Evolutionary conservation across 2,113 vertebrate genomes (phyloP), one percentile per base, ranked within the genome.

Genomic region (Rallus limicola): DNA sequence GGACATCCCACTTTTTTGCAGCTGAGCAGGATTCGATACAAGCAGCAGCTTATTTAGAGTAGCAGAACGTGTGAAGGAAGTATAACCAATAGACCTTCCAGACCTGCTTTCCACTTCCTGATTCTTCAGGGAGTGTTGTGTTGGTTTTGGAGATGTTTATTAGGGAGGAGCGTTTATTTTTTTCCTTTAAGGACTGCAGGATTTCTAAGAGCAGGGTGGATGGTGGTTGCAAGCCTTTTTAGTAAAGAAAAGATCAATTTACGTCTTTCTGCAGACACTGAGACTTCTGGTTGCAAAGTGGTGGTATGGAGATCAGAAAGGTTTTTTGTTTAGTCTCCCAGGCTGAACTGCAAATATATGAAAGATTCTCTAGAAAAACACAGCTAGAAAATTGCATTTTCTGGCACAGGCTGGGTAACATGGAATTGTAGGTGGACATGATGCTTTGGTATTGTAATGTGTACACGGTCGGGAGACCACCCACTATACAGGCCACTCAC

Each of bases 121-220:
- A 68, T 91, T 93, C 78, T 89, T 50, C 62, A 59, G 84, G 77
- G 83, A 92, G 70, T 82, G 81, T 72, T 91, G 64, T 82, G 86
- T 95, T 93, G 70, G 14, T 95, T 96, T 94, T 92, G 91, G 96
- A 94, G 77, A 78, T 3, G 5, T 88, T 81, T 88, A 67, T 33
- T 42, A 86, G 60, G n/a, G 56, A 88, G 82, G 82, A 87, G 60
- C n/a, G 46, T 70, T 92, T 70, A 81, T 55, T 31, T 44, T 79
- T 79, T 82, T 81, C 44, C 36, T 89, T 71, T 64, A 87, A 89
- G 74, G 34, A 67, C 46, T 55, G 36, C 5, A 34, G 17, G 65
- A 53, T 71, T 91, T 93, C 58, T 71, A 84, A 93, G 58, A 75
- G 62, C 26, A 36, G 40, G 40, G 69, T 91, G 60, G 77, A 81